These are phyloP conservation scores for Zosterops pallidus DNA, from an alignment of 2,113 vertebrate genomes.

Conservation along the genomic window DNA sequence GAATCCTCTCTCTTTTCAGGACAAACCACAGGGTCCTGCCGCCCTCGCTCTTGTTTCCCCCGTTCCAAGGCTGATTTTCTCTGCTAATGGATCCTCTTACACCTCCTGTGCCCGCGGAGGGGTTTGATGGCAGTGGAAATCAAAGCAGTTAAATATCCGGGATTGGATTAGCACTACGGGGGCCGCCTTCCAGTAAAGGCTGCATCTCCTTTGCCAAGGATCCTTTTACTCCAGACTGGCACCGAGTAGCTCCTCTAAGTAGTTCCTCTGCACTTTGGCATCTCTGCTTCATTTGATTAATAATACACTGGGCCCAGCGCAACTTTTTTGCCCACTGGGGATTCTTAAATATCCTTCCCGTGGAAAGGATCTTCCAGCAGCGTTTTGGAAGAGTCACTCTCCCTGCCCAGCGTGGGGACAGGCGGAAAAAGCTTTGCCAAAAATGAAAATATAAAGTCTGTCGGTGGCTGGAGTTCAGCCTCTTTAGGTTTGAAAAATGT, in stretches of 20 bases:
- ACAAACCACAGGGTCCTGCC: neutral
- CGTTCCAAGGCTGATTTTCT: neutral
- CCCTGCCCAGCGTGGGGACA: neutral
- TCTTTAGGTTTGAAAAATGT: neutral
- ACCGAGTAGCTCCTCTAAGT: neutral
- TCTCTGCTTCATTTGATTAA: neutral
- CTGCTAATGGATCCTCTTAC: neutral
- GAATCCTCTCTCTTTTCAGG: too few relatives aligned
- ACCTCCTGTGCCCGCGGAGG: neutral
- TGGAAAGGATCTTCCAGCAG: neutral
- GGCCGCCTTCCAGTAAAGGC: neutral
- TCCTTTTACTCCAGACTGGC: neutral
- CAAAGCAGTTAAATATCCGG: neutral
- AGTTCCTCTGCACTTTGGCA: neutral
- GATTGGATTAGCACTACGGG: neutral
- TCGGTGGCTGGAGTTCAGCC: neutral
- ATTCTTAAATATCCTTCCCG: neutral
- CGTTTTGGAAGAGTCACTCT: fast-evolving
- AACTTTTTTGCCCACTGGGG: neutral
- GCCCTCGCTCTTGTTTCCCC: neutral
- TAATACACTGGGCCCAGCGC: neutral
- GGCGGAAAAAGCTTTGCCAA: neutral
- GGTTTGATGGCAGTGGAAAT: neutral
- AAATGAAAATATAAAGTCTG: neutral
- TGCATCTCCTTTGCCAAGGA: neutral